These are phyloP conservation scores for Andrena bucephala DNA, from an alignment of 2,888 invertebrate genomes.

Conservation along the genomic window DNA sequence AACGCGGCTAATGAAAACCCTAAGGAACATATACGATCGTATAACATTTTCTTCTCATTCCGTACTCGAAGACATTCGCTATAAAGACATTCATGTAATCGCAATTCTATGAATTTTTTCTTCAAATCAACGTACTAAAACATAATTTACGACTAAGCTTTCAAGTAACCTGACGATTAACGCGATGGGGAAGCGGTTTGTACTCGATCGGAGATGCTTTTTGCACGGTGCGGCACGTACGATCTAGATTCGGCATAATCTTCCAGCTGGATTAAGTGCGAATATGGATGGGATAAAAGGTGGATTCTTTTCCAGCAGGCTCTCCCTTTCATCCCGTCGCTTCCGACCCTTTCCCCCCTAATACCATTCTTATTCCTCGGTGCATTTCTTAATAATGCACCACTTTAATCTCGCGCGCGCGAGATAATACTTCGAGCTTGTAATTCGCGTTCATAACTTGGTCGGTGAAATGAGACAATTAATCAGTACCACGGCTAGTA, in stretches of 20 bases:
- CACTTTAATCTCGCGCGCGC: constrained; percentile 69
- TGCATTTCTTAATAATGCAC: constrained; percentile 74
- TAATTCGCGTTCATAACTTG: constrained; percentile 62
- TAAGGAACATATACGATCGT: too few relatives aligned
- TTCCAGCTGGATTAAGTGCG: constrained; percentile 47
- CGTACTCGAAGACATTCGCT: too few relatives aligned
- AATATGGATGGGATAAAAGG: constrained; percentile 40
- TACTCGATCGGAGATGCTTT: neutral
- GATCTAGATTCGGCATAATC: constrained; percentile 49
- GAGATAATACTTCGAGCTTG: constrained; percentile 41
- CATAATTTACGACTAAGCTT: neutral
- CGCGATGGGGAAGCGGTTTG: neutral
- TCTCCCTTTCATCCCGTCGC: constrained; percentile 55
- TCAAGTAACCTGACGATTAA: neutral
- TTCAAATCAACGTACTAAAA: neutral
- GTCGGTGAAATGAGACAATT: constrained; percentile 54
- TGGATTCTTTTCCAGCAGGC: constrained; percentile 42
- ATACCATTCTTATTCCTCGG: constrained; percentile 55
- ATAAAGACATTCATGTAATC: neutral
- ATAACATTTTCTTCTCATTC: too few relatives aligned
- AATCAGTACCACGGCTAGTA: constrained; percentile 53
- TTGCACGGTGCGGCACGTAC: neutral
- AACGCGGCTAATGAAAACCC: too few relatives aligned
- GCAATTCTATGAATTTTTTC: neutral
- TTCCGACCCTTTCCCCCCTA: constrained; percentile 38